Base-by-base conservation (phyloP, 2,888 invertebrate genomes). In the Polymixis flavicincta region DNA sequence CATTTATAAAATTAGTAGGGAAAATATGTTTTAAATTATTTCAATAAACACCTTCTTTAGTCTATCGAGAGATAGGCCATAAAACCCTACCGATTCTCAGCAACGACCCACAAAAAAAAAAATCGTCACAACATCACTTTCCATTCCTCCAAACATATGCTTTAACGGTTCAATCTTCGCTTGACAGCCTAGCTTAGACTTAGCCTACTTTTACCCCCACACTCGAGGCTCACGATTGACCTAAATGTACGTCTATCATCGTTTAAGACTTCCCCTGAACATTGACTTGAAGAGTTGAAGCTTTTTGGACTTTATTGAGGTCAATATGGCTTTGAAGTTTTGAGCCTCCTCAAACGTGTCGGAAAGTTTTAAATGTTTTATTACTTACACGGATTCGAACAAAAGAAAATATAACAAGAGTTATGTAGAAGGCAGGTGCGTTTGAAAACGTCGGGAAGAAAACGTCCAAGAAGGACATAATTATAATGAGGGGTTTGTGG, bases 161-260 rank as follows among this genome's bases (percentile, higher is more conserved):
- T 5, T 22, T 45, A 55, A 50, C 13, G 17, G 6, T 0, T 1
- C 19, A 48, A 22, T 66, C 48, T 59, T 50, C 9, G 19, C 17
- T 13, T 55, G 57, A 32, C 57, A 65, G 45, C 25, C 28, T n/a
- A 64, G 14, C 54, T 67, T 45, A 70, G 54, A 70, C 66, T 65
- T 64, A 74, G 54, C 81, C 81, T 67, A 74, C 32, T 81, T 84
- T 19, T 1, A 50, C 7, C 28, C 66, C 42, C 37, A 25, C 54
- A 57, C 80, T 73, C 1, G 32, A 84, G 22, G 25, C 57, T 48
- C 50, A 76, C 72, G 60, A 85, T 77, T 71, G 78, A 85, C 82
- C 85, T 64, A 72, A 83, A 83, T 82, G 48, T 60, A 50, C 66
- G 64, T 67, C 76, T n/a, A 60, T 77, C 67, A 82, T 71, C 66